Base-by-base conservation (phyloP, 1,140 invertebrate species). In the Penaeus indicus region DNA sequence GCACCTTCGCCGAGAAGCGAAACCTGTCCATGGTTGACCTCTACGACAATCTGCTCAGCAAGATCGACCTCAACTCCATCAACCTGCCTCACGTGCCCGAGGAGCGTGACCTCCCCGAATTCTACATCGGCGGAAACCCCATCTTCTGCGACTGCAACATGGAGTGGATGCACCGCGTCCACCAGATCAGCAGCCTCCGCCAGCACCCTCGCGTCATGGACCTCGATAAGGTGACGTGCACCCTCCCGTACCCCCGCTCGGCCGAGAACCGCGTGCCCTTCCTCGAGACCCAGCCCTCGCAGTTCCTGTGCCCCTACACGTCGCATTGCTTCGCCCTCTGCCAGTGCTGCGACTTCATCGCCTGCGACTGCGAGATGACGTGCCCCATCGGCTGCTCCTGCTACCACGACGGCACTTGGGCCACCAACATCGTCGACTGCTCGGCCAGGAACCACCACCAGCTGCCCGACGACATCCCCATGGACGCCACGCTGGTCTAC, bases 341-440 rank as follows among this genome's bases (percentile, higher is more conserved):
- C 92, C 97, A 98, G 92, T 98, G 97, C 94, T 98, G 97, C 93
- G 97, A 98, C 93, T 98, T 97, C 93, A 97, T 98, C 92, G 97
- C 97, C 80, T 98, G 97, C 94, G 97, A 98, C 94, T 98, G 97
- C 78, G 90, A 93, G 91, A 93, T 93, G 93, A 92, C 91, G 8
- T 93, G 93, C 87, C 93, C 93, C 3, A 89, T 92, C 16, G 92
- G 93, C 78, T 92, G 92, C 83, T 92, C 92, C 7, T 93, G 93
- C 67, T 92, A 91, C 89, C 93, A 97, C 93, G 97, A 98, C 92
- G 96, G 97, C 92, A 96, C 97, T 22, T 98, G 97, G 97, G 96
- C 96, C 89, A 97, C 96, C 54, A 98, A 98, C 92, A 96, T 98
- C 10, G 97, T 98, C 5, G 97, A 98, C 92, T 98, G 97, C 93